A percentile compares a stretch with the other conserved stretches of the same genome.
phyloP scores from a whole-genome alignment of 53 echinoderm and acorn worm species.

The Henricia sp. region DNA sequence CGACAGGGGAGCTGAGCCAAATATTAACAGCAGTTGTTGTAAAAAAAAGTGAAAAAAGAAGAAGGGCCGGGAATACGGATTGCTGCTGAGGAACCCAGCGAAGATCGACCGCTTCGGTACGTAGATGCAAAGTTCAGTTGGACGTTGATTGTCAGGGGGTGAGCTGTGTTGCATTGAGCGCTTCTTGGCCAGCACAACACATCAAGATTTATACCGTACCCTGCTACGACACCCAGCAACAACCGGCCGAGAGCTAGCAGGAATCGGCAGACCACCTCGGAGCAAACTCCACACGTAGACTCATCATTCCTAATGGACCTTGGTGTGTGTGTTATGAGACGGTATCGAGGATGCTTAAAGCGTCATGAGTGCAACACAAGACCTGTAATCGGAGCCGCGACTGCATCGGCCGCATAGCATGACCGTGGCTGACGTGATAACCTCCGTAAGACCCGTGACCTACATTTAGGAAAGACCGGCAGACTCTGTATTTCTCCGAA shows the following conservation, averaged over 20 bases:
- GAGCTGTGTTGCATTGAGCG: not conserved
- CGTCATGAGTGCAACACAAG: not conserved
- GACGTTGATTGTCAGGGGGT: not conserved
- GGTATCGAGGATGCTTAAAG: not conserved
- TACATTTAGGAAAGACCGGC: not conserved
- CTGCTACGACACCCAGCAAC: too few species aligned
- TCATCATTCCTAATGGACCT: constrained; percentile 7
- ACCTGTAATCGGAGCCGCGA: not conserved
- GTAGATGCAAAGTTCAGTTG: not conserved
- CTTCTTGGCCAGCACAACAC: not conserved
- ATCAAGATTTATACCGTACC: not conserved
- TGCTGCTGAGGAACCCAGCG: too few species aligned
- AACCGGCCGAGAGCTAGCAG: not conserved
- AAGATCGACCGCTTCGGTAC: not conserved
- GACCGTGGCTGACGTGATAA: constrained; percentile 15
- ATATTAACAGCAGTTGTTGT: not conserved
- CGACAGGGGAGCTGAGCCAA: not conserved
- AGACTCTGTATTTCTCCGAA: not conserved
- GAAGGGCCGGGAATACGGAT: not conserved
- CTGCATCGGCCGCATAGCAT: not conserved
- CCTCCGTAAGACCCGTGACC: not conserved
- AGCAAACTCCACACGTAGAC: not conserved
- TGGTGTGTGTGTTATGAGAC: not conserved
- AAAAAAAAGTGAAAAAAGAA: not conserved
- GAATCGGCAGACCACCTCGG: not conserved